Evolutionary conservation across 2,113 vertebrate genomes (phyloP).

Genomic region (Empidonax traillii): DNA sequence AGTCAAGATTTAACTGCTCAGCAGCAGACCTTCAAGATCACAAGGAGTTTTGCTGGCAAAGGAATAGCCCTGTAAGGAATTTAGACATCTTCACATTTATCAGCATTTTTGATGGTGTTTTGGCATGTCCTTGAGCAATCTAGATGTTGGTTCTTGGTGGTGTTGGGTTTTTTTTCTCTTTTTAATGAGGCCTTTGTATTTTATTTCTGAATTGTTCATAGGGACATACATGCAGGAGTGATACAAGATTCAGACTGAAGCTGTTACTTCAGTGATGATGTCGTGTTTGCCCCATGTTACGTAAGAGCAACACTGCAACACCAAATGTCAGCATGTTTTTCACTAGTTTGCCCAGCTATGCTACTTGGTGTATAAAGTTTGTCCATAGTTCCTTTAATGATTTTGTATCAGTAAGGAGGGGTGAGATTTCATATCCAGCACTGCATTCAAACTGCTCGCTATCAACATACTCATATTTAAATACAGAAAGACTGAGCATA

Average conservation of each 20-base stretch:
- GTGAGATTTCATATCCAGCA: not conserved
- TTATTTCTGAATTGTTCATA: not conserved
- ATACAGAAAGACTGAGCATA: not conserved
- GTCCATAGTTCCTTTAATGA: not conserved
- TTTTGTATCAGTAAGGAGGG: not conserved
- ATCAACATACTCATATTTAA: not conserved
- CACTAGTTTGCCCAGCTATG: not conserved
- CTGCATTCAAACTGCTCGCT: not conserved
- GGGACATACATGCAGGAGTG: not conserved
- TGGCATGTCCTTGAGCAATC: not conserved
- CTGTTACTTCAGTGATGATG: not conserved
- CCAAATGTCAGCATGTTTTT: not conserved
- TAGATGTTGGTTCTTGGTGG: not conserved
- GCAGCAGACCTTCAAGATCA: not conserved
- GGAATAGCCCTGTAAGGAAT: not conserved
- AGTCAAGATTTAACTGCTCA: not conserved
- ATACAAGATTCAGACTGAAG: not conserved
- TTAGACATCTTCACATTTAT: not conserved
- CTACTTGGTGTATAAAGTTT: not conserved
- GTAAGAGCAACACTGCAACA: not conserved
- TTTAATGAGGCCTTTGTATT: not conserved
- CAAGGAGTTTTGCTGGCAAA: not conserved
- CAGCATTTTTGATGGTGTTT: not conserved
- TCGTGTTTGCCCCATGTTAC: fast-evolving
- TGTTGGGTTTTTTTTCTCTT: not conserved